Percentiles rank a stretch among this genome's conserved stretches.
Evolutionary conservation across 92 coral and sea anemone species (phyloP).

Genomic region (Paragorgia papillata): DNA sequence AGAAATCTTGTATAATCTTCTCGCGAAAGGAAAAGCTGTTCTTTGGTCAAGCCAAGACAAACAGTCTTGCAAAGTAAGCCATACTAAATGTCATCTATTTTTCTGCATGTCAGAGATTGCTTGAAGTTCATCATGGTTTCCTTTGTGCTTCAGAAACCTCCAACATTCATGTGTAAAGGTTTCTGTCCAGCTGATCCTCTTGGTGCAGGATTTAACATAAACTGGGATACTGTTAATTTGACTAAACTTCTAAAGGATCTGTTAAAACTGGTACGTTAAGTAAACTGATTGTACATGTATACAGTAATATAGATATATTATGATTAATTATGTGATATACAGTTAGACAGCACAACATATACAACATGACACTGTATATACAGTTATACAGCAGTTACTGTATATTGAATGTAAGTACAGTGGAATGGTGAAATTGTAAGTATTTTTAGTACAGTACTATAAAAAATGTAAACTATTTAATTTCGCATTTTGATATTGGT

Average conservation of each 20-base stretch:
- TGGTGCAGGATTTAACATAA: conserved; percentile 98
- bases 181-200: conserved; percentile 98
- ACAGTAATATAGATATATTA: too few species aligned
- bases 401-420: too few species aligned
- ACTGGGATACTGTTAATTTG: conserved; percentile 81
- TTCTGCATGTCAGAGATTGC: not conserved
- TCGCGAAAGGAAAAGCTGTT: conserved; percentile 95
- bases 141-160: conserved; percentile 74
- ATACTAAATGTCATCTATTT: not conserved
- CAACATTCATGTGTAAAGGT: conserved; percentile 93
- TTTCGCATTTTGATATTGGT: too few species aligned
- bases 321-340: too few species aligned
- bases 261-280: conserved; percentile 30
- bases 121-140: not conserved
- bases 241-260: conserved; percentile 57
- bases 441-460: too few species aligned
- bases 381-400: too few species aligned
- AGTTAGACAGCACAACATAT: too few species aligned
- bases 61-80: conserved; percentile 81
- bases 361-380: too few species aligned
- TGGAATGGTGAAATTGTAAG: too few species aligned
- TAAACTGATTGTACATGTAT: too few species aligned
- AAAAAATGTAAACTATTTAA: too few species aligned
- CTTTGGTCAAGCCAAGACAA: conserved; percentile 99
- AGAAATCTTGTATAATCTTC: conserved; percentile 80